Percentiles rank a stretch among this genome's conserved stretches.
Evolutionary conservation across 2,113 vertebrate species (phyloP).

Genomic region (Sciurus niger): DNA sequence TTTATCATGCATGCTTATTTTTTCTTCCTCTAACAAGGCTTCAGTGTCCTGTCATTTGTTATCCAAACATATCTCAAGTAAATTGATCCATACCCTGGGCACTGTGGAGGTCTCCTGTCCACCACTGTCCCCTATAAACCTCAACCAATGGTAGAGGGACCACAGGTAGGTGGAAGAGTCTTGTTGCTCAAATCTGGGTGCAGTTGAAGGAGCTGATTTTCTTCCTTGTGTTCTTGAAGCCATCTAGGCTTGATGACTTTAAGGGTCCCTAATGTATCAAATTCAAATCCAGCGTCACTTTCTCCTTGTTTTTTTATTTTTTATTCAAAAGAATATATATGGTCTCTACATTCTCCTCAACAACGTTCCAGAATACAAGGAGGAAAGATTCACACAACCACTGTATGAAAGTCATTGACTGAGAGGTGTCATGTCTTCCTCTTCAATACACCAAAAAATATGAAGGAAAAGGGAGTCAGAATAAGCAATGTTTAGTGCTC

Average conservation of each 20-base stretch:
- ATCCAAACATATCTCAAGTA: not conserved
- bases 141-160: not conserved
- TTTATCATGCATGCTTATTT: not conserved
- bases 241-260: too few relatives aligned
- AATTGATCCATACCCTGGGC: not conserved
- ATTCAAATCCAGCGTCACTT: not conserved
- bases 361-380: too few relatives aligned
- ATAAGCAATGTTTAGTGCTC: not conserved
- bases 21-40: not conserved
- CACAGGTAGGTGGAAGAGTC: not conserved
- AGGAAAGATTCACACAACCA: not conserved
- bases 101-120: not conserved
- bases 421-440: not conserved
- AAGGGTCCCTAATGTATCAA: not conserved
- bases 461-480: not conserved
- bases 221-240: not conserved
- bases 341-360: not conserved
- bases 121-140: fast-evolving
- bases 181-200: not conserved
- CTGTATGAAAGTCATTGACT: not conserved
- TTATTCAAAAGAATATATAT: not conserved
- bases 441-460: not conserved
- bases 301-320: too few relatives aligned
- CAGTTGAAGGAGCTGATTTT: not conserved
- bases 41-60: not conserved